These are phyloP conservation scores for Hirudinaria manillensis DNA, from an alignment of 2,888 invertebrate genomes.

Conservation along the genomic window DNA sequence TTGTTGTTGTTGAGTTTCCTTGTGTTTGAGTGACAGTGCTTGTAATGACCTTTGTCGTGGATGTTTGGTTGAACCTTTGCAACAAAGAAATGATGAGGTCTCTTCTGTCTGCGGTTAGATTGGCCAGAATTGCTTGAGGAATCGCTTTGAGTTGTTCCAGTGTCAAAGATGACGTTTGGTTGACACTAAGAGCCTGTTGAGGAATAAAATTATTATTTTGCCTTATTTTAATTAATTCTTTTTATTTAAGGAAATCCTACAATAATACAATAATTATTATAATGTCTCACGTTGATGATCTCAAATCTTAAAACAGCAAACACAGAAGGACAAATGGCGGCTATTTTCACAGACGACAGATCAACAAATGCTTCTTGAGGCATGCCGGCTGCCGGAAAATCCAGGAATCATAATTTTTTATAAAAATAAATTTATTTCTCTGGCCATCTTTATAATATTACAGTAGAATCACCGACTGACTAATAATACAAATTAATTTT, in stretches of 20 bases:
- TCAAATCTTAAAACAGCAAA: neutral
- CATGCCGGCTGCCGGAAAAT: slow-evolving; percentile 13
- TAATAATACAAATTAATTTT: no score
- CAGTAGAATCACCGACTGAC: no score
- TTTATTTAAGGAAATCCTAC: neutral
- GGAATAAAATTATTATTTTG: neutral
- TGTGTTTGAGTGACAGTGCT: no score
- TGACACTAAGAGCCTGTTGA: neutral
- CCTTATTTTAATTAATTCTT: neutral
- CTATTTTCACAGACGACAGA: neutral
- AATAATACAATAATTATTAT: neutral
- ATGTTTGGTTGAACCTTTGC: neutral
- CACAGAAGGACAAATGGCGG: neutral
- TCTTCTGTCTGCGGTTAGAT: slow-evolving; percentile 1
- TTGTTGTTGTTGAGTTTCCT: no score
- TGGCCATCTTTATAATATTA: no score
- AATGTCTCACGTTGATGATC: no score
- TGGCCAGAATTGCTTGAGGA: neutral
- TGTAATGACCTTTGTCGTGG: neutral
- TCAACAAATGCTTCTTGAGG: no score
- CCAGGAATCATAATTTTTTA: no score
- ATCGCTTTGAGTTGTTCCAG: neutral
- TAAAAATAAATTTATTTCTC: no score
- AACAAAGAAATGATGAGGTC: neutral
- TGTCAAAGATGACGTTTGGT: neutral